Evolutionary conservation across 2,888 invertebrate genomes (phyloP).

Genomic region (Phasia obesa): DNA sequence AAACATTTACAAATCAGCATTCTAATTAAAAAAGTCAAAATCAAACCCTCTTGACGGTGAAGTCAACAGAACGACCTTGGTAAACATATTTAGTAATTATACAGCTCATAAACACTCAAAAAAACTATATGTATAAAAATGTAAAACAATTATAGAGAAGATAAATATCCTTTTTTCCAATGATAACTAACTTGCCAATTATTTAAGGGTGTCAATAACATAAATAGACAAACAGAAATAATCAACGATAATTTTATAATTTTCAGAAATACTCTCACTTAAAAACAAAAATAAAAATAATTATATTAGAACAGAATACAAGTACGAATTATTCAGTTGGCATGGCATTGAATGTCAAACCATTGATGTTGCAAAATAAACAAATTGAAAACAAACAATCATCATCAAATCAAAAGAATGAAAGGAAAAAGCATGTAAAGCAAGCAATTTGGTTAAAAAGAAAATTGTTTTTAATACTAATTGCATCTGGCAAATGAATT

Average conservation of each 20-base stretch:
- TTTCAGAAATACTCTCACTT: too few species aligned
- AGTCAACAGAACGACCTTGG: neutral
- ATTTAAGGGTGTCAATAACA: too few species aligned
- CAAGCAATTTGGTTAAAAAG: conserved; percentile 58
- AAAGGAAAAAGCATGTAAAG: conserved; percentile 5
- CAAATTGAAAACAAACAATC: neutral
- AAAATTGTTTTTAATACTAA: conserved; percentile 58
- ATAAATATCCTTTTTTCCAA: too few species aligned
- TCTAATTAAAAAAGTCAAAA: conserved; percentile 5
- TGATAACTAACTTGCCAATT: too few species aligned
- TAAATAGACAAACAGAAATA: too few species aligned
- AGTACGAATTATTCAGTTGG: too few species aligned
- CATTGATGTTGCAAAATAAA: neutral
- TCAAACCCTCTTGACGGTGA: neutral
- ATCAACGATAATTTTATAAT: too few species aligned
- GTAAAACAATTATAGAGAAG: too few species aligned
- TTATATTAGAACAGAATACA: neutral
- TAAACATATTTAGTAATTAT: neutral
- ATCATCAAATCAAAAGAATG: neutral
- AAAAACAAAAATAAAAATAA: neutral
- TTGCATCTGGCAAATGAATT: conserved; percentile 57
- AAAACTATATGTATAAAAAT: too few species aligned
- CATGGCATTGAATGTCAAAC: conserved; percentile 8
- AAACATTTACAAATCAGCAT: neutral
- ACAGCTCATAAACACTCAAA: neutral